These are phyloP conservation scores for Callocephalon fimbriatum DNA, from an alignment of 2,113 vertebrate species.

Conservation along the genomic window DNA sequence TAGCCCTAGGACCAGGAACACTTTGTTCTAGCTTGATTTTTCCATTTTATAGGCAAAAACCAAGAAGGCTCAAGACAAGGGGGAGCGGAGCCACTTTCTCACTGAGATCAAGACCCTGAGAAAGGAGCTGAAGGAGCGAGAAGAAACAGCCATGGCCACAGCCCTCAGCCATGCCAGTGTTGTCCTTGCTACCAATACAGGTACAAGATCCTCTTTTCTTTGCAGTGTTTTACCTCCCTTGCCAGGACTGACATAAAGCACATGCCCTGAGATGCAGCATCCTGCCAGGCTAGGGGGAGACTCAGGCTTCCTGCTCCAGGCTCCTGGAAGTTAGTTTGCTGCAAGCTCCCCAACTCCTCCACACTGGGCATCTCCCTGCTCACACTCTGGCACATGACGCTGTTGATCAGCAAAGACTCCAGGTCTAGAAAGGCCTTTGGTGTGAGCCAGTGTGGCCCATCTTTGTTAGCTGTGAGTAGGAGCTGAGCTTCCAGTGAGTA, in stretches of 20 bases:
- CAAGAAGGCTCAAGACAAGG: constrained; percentile 83
- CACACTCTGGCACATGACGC: fast-evolving
- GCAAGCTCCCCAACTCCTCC: not conserved
- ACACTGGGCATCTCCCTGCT: not conserved
- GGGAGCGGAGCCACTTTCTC: constrained; percentile 78
- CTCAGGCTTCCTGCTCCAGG: not conserved
- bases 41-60: constrained; percentile 73
- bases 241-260: not conserved
- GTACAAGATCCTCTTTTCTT: constrained; percentile 61
- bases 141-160: constrained; percentile 84
- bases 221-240: not conserved
- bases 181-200: constrained; percentile 92
- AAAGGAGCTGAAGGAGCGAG: constrained; percentile 89
- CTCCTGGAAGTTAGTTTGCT: not conserved
- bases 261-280: not conserved
- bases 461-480: not conserved
- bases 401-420: not conserved
- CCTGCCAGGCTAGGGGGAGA: not conserved
- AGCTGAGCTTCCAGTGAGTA: not conserved
- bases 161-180: constrained; percentile 82
- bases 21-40: not conserved
- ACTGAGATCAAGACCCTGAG: constrained; percentile 85
- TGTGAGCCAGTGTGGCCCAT: not conserved
- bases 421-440: not conserved
- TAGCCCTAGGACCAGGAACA: not conserved